Base-by-base conservation (phyloP, 2,113 vertebrate species). In the Hepsetus odoe region DNA sequence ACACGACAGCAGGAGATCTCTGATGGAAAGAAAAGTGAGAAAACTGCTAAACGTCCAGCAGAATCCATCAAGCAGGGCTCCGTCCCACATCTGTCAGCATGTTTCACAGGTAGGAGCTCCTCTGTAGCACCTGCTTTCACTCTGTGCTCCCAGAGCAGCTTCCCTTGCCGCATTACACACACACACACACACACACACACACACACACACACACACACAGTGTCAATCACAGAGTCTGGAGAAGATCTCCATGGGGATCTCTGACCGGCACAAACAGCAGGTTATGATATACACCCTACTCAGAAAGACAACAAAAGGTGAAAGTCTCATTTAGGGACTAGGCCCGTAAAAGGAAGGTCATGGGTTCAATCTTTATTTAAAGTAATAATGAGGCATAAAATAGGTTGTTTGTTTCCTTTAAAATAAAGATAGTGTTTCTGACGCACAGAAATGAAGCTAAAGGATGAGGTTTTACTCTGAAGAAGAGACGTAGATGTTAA, bases 231-330 rank as follows among this genome's bases (percentile, higher is more conserved):
- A 30, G n/a, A 5, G 13, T 49, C 5, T 42, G 56, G 55, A 61
- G 28, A 56, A 9, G 26, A 30, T 55, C 58, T 78, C 76, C 28
- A 40, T 38, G 33, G 61, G 20, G 61, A 65, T 22, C 61, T 65
- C 61, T 38, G 61, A 65, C 18, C 28, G 58, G 8, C 35, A 30
- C 22, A 18, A 55, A 9, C 56, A 71, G 61, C 68, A 62, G 30
- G 46, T 33, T 22, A 1, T 11, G n/a, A 38, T 7, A 38, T 10
- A 62, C 14, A 51, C 32, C 53, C 44, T 26, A 67, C 71, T 67
- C 44, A 78, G 68, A 72, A 32, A 72, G 32, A 72, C n/a, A n/a
- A n/a, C n/a, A n/a, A n/a, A n/a, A n/a, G n/a, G n/a, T n/a, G n/a
- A n/a, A n/a, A n/a, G n/a, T n/a, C n/a, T n/a, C n/a, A n/a, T n/a